These are phyloP conservation scores for Acheta domesticus DNA, from an alignment of 2,888 invertebrate genomes.

Conservation along the genomic window DNA sequence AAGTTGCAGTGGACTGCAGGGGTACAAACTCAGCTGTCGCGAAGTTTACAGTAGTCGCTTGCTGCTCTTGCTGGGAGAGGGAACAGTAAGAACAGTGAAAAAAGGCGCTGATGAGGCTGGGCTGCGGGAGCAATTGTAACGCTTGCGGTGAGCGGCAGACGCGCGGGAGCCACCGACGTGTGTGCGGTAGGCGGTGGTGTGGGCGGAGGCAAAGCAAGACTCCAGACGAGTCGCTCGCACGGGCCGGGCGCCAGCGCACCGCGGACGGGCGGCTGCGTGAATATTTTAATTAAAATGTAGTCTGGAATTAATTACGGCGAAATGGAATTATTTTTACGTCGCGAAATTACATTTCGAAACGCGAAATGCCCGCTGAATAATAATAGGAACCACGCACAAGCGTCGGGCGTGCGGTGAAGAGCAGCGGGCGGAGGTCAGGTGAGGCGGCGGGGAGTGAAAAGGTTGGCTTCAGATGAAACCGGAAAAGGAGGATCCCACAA, in stretches of 20 bases:
- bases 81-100: no score
- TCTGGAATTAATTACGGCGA: constrained; percentile 18
- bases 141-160: no score
- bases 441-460: not conserved
- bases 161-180: no score
- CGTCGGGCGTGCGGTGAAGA: not conserved
- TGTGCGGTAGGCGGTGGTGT: no score
- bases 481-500: not conserved
- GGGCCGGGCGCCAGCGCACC: not conserved
- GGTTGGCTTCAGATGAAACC: not conserved
- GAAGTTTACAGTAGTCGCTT: no score
- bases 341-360: constrained; percentile 18
- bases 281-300: constrained; percentile 18
- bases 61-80: no score
- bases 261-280: not conserved
- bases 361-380: constrained; percentile 10
- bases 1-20: no score
- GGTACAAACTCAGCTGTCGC: no score
- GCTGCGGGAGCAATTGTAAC: no score
- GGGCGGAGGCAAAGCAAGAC: no score
- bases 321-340: constrained; percentile 18
- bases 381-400: not conserved
- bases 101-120: no score
- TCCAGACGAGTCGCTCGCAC: no score
- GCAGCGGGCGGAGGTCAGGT: not conserved